A percentile compares a stretch with the other conserved stretches of the same genome.
phyloP scores from a whole-genome alignment of 2,888 invertebrate species.

The Petrophora chlorosata region DNA sequence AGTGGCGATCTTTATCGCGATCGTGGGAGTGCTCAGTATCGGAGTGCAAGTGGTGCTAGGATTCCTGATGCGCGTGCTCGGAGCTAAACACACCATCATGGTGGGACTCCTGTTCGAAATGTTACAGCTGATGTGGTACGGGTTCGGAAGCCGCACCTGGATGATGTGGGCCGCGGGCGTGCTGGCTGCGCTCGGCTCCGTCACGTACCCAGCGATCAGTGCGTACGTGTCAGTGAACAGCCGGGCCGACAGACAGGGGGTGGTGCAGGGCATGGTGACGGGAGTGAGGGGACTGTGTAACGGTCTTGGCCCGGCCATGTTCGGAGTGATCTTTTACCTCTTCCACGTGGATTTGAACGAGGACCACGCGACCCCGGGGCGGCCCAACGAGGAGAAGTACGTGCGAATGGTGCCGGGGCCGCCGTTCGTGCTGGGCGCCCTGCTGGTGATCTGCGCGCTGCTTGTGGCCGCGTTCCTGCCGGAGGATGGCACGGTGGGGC shows the following conservation, averaged over 20 bases:
- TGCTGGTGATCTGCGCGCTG: constrained; percentile 97
- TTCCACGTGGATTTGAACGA: constrained; percentile 99
- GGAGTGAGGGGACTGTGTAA: constrained; percentile 99
- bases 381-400: constrained; percentile 78
- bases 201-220: constrained; percentile 99
- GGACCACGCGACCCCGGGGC: constrained; percentile 76
- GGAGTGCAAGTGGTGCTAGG: constrained; percentile 96
- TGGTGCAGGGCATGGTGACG: constrained; percentile 98
- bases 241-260: constrained; percentile 98
- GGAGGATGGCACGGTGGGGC: constrained; percentile 79
- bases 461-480: constrained; percentile 95
- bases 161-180: constrained; percentile 99
- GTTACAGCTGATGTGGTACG: constrained; percentile 98
- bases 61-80: constrained; percentile 91
- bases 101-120: constrained; percentile 98
- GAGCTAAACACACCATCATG: constrained; percentile 98
- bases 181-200: constrained; percentile 96
- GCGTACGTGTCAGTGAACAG: constrained; percentile 99
- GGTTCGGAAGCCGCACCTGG: constrained; percentile 98
- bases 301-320: constrained; percentile 99
- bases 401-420: constrained; percentile 96
- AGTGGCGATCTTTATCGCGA: constrained; percentile 98
- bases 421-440: constrained; percentile 98
- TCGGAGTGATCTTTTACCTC: constrained; percentile 98
- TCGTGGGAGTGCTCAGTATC: constrained; percentile 98